Evolutionary conservation across 2,113 vertebrate genomes (phyloP).

Genomic region (Passer domesticus): DNA sequence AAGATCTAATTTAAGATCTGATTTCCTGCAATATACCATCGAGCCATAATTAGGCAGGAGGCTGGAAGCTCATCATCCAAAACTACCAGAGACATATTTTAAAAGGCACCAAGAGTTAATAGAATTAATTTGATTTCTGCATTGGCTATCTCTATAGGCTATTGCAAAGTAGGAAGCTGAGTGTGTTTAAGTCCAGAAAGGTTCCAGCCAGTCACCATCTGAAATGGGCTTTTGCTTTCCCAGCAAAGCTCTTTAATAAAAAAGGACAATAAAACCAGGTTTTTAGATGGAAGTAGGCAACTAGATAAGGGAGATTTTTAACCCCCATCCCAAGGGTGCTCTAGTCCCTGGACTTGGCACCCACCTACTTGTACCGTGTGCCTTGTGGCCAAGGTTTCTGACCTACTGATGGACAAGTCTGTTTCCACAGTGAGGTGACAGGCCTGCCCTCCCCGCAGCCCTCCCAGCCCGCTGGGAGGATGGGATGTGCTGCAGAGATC

Average conservation of each 20-base stretch:
- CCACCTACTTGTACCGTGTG: neutral
- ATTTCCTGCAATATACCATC: neutral
- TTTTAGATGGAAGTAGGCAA: neutral
- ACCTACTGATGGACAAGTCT: neutral
- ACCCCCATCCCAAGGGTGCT: neutral
- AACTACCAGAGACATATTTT: neutral
- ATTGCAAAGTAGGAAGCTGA: neutral
- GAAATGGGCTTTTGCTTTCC: neutral
- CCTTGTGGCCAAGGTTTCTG: neutral
- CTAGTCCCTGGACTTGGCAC: neutral
- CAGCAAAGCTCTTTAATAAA: neutral
- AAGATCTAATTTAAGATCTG: neutral
- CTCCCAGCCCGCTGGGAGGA: neutral
- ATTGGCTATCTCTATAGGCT: neutral
- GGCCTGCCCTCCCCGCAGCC: neutral
- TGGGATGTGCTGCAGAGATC: neutral
- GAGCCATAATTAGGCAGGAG: neutral
- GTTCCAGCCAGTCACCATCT: neutral
- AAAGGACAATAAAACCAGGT: neutral
- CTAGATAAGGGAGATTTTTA: neutral
- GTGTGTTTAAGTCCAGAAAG: neutral
- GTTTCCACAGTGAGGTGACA: accelerated
- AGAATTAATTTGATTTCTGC: neutral
- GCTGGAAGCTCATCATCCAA: neutral
- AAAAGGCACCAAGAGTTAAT: constrained; percentile 12